Evolutionary conservation across 1,140 invertebrate species (phyloP).

Genomic region (Camponotus vicinus): DNA sequence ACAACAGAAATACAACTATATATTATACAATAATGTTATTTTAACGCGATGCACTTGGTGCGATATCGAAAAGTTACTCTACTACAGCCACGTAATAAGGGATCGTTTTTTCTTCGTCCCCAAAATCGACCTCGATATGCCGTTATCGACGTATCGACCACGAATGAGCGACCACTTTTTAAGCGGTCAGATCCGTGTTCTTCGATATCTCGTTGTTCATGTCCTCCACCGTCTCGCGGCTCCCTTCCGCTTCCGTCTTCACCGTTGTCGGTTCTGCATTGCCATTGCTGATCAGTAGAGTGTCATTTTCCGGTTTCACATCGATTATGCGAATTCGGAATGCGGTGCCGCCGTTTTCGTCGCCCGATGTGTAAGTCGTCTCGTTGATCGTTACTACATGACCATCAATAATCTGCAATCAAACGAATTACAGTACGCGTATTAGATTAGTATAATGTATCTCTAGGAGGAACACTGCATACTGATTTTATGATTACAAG

Average conservation of each 20-base stretch:
- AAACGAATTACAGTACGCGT: conserved; percentile 4
- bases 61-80: conserved; percentile 27
- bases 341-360: conserved; percentile 81
- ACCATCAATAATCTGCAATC: conserved; percentile 86
- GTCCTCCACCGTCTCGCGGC: conserved; percentile 82
- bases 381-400: conserved; percentile 88
- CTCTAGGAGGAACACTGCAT: too few species aligned
- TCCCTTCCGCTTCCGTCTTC: conserved; percentile 65
- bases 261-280: conserved; percentile 61
- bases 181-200: conserved; percentile 81
- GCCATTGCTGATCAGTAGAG: conserved; percentile 68
- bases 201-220: conserved; percentile 82
- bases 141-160: neutral
- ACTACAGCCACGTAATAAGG: conserved; percentile 42
- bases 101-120: neutral
- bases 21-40: conserved; percentile 48
- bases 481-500: neutral
- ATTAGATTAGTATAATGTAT: neutral
- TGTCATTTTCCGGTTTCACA: conserved; percentile 84
- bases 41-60: conserved; percentile 31
- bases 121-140: neutral
- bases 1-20: conserved; percentile 46
- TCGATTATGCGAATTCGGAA: conserved; percentile 87
- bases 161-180: conserved; percentile 1
- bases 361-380: conserved; percentile 85